These are phyloP conservation scores for Mythimna pallens DNA, from an alignment of 2,888 invertebrate species.

Conservation along the genomic window DNA sequence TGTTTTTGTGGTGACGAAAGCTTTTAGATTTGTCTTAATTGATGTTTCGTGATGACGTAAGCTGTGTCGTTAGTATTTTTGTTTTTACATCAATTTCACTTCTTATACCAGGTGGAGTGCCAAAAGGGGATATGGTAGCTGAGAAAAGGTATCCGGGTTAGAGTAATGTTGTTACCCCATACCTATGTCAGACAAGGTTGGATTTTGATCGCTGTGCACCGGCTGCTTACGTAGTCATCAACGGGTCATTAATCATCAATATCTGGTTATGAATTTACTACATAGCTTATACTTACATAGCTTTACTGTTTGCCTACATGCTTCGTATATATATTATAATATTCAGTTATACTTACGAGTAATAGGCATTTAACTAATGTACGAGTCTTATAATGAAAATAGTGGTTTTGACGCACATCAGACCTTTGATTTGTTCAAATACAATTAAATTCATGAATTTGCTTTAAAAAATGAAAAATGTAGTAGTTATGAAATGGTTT, in stretches of 20 bases:
- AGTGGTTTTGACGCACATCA: background rate
- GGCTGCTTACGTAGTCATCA: constrained; percentile 30
- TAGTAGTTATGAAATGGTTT: constrained; percentile 7
- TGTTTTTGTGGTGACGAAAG: constrained; percentile 58
- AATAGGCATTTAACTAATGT: too few relatives aligned
- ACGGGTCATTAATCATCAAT: constrained; percentile 38
- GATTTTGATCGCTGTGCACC: constrained; percentile 19
- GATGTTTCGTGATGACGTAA: constrained; percentile 31
- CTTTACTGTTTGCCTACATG: background rate
- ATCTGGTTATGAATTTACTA: constrained; percentile 28
- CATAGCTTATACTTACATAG: background rate
- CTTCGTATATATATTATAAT: background rate
- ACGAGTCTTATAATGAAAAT: too few relatives aligned
- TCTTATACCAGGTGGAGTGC: background rate
- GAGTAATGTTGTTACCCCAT: background rate
- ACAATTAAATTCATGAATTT: background rate
- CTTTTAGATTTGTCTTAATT: constrained; percentile 32
- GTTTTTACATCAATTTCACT: background rate
- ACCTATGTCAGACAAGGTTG: constrained; percentile 7
- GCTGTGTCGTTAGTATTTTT: background rate
- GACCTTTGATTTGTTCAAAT: background rate
- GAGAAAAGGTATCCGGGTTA: background rate
- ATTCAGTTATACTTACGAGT: background rate
- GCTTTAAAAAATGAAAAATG: background rate
- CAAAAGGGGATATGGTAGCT: background rate